Base-by-base conservation (phyloP, 2,797 vertebrate species). In the Moxostoma hubbsi region DNA sequence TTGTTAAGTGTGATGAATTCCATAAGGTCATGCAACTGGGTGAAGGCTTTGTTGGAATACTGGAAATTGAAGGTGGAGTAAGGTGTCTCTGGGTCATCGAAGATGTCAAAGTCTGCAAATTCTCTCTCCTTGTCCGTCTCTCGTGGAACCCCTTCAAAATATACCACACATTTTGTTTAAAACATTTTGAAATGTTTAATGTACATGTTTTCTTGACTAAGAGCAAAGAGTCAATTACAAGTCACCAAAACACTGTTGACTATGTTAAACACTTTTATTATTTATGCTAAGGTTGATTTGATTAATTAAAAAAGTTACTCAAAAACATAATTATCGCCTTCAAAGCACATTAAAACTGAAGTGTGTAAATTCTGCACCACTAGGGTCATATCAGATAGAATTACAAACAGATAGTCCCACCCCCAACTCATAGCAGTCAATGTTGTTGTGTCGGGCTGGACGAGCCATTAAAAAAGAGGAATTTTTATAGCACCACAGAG, bases 41-140 rank as follows among this genome's bases (percentile, higher is more conserved):
- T 96, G 88, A 94, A 99, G 7, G 97, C 97, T 81, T 97, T 91
- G 24, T 98, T 98, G 77, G 96, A 86, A 89, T 99, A 99, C 50
- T 97, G 96, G 87, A 99, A 99, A 90, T 99, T 99, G 85, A 99
- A 99, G 0, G 98, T 99, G 36, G 98, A 99, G 88, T 95, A 99
- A 0, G 97, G 98, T 4, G 96, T 92, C 87, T 98, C 93, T 0
- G 95, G 93, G 81, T 99, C 97, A 80, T 99, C 98, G 73, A 99
- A 99, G 89, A 99, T 98, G 91, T 99, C 98, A 63, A 99, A 99
- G 85, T 99, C 98, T 6, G 96, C 96, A 81, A 96, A 88, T 54
- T 98, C 96, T 81, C 94, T 97, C 75, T 99, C 98, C 88, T 93
- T 90, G 50, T 96, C 92, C 0, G 96, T 97, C 88, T 97, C 95